phyloP scores from a whole-genome alignment of 53 echinoderm and acorn worm genomes.

The Arbacia lixula region DNA sequence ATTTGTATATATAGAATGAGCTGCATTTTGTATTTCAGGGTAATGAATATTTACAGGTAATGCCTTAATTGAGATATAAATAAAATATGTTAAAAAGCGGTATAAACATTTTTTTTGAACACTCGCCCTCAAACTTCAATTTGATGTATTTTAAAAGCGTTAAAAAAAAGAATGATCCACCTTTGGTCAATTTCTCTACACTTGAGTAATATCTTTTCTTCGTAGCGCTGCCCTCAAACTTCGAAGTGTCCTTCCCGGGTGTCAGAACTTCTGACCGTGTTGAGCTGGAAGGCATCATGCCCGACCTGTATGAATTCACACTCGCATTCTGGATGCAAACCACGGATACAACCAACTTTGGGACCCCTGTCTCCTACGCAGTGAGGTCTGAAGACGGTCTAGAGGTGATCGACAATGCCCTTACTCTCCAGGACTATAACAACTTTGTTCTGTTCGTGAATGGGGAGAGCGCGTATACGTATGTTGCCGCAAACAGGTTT shows the following conservation, averaged over 20 bases:
- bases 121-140: too few relatives aligned
- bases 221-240: constrained; percentile 70
- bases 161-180: too few relatives aligned
- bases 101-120: too few relatives aligned
- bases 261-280: constrained; percentile 62
- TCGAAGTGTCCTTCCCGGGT: constrained; percentile 61
- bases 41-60: too few relatives aligned
- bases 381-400: constrained; percentile 27
- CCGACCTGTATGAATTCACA: constrained; percentile 72
- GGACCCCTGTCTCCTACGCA: constrained; percentile 83
- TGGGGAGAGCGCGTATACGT: constrained; percentile 67
- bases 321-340: constrained; percentile 84
- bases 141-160: too few relatives aligned
- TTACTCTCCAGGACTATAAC: constrained; percentile 77
- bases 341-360: constrained; percentile 47
- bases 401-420: constrained; percentile 69
- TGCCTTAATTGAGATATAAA: too few relatives aligned
- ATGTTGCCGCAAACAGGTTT: constrained; percentile 63
- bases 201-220: too few relatives aligned
- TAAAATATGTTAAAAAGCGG: too few relatives aligned
- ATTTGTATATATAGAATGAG: too few relatives aligned
- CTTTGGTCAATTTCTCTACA: too few relatives aligned
- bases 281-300: constrained; percentile 49
- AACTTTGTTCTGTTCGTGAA: constrained; percentile 72
- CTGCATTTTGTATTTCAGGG: too few relatives aligned